Evolutionary conservation across 2,888 invertebrate genomes (phyloP), one percentile per base, ranked within the genome.

Genomic region (Dryococelus australis): DNA sequence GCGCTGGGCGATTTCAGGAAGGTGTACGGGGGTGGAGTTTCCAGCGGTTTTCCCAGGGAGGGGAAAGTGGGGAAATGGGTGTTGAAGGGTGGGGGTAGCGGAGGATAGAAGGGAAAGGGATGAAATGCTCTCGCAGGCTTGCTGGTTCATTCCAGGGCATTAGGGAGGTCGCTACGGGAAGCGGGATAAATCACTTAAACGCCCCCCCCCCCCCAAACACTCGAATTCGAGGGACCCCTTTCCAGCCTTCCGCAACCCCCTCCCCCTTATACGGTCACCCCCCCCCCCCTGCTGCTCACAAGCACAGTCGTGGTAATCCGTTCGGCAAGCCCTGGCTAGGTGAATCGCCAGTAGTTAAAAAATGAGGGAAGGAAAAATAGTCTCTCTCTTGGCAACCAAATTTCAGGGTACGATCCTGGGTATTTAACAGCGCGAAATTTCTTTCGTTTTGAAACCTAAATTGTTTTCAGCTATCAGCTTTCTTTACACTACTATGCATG

Each of bases 151-250:
- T 20, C 13, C 65, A 20, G 65, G 65, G 65, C 65, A 65, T 65
- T 65, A 65, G 65, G 24, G n/a, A 24, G n/a, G 24, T 3, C 24
- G 8, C 16, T 24, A 8, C 13, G 65, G 65, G 65, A n/a, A 24
- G 65, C n/a, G 65, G 65, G n/a, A 65, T 65, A 65, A 65, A 65
- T 65, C 65, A 65, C 65, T 65, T 65, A 65, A 65, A 65, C 65
- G 8, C 2, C 51, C 51, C 2, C 51, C 51, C 12, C 35, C 35
- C 65, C 47, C 47, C 16, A 1, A 16, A 35, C 35, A 35, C 35
- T 35, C 35, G 35, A 35, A 35, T 35, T 35, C 35, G 35, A 35
- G 35, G 35, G 35, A 35, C 35, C 35, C 35, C 35, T 35, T 35
- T 35, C 35, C 35, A 5, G 51, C 51, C 51, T 51, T 20, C 8